phyloP scores from a whole-genome alignment of 2,113 vertebrate species.

The Acinonyx jubatus region DNA sequence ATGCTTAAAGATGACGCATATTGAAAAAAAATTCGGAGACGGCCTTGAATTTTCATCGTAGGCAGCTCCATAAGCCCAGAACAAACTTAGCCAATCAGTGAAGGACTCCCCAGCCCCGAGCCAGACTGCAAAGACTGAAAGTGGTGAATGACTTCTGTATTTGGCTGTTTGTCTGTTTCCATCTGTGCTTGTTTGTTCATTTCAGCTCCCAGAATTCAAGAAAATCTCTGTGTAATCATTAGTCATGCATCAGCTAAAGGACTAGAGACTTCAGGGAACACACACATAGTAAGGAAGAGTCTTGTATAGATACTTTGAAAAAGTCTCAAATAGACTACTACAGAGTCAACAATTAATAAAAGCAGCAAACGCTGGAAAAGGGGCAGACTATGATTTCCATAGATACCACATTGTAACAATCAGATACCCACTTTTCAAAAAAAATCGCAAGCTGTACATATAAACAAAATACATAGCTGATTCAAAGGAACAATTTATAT shows the following conservation, averaged over 20 bases:
- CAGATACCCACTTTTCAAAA: not conserved
- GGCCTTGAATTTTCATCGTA: not conserved
- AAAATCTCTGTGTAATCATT: not conserved
- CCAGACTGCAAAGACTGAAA: not conserved
- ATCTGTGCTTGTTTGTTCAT: not conserved
- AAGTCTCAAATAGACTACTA: not conserved
- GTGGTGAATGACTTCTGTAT: not conserved
- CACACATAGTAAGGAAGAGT: not conserved
- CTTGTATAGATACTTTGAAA: not conserved
- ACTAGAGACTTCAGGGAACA: not conserved
- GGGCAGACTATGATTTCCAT: not conserved
- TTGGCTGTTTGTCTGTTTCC: not conserved
- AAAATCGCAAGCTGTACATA: not conserved
- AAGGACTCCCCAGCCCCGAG: not conserved
- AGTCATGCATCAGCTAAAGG: not conserved
- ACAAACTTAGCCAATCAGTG: not conserved
- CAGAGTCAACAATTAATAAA: not conserved
- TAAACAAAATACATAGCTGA: not conserved
- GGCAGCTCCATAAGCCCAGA: not conserved
- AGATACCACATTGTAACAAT: not conserved
- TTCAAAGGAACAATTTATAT: not conserved
- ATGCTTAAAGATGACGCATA: not conserved
- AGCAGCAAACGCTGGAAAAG: not conserved
- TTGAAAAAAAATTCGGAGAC: not conserved
- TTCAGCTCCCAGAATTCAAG: not conserved